These are phyloP conservation scores for Stegophylla sp. DNA, from an alignment of 2,888 invertebrate species.

Conservation along the genomic window DNA sequence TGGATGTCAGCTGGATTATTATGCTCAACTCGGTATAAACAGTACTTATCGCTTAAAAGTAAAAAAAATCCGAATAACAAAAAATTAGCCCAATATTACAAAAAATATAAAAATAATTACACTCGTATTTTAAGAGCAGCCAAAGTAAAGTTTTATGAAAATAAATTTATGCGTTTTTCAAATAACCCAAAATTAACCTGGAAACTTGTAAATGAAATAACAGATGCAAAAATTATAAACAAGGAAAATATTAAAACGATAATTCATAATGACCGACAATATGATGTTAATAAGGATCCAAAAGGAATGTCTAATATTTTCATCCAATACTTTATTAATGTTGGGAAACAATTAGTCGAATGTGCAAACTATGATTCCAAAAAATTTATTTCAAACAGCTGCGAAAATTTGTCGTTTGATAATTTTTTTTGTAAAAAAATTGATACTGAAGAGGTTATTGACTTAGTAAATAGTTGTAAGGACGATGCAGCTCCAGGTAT, in stretches of 20 bases:
- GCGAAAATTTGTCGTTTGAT: neutral
- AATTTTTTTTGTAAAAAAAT: neutral
- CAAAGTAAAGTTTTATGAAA: conserved; percentile 16
- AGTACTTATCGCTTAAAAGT: conserved; percentile 1
- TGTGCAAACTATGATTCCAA: neutral
- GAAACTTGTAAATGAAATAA: conserved; percentile 10
- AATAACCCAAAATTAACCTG: conserved; percentile 8
- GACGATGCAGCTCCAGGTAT: neutral
- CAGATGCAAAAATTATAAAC: neutral
- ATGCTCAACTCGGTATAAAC: neutral
- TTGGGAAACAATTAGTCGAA: neutral
- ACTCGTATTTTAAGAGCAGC: neutral
- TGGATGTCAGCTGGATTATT: conserved; percentile 1
- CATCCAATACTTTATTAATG: conserved; percentile 13
- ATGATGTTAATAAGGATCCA: conserved; percentile 3
- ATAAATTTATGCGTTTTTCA: conserved; percentile 6
- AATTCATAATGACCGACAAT: neutral
- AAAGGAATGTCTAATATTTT: neutral
- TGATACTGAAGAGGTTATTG: neutral
- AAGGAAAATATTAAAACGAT: neutral
- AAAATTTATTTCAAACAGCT: neutral
- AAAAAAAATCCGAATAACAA: neutral
- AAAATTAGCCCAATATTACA: neutral
- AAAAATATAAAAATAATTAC: conserved; percentile 25
- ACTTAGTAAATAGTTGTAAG: neutral